Evolutionary conservation across 2,113 vertebrate species (phyloP), one percentile per base, ranked within the genome.

Genomic region (Chroicocephalus ridibundus): DNA sequence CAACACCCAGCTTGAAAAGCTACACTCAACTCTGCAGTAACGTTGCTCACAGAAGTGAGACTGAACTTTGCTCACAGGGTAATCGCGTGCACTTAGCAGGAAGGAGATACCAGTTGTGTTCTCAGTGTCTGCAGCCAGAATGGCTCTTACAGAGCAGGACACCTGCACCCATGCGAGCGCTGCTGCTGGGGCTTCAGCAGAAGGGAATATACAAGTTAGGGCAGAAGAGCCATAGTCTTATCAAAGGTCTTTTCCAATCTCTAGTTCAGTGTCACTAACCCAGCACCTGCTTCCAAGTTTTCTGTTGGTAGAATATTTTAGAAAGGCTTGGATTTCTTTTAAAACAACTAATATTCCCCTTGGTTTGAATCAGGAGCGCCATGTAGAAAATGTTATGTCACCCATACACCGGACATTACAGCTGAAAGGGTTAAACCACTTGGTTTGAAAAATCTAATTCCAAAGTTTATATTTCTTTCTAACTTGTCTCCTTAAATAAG

Each of bases 41-140:
- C 19, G 9, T 11, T 32, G 47, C 25, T 57, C 21, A 36, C 19
- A 21, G 52, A 36, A 49, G 16, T 40, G 51, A 38, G 49, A 29
- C 10, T 36, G 61, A 85, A 18, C 26, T 72, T 51, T 86, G 10
- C 36, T 46, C 44, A 57, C 18, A 26, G 16, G 7, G 10, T 34
- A 64, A 12, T 36, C 0, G 0, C 0, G 0, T 31, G 25, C 14
- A 16, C 57, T 82, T 47, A 31, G 47, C 31, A 17, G 25, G 25
- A 71, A 75, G 62, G 18, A 75, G 44, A 21, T 17, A 24, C 6
- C 22, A 76, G 16, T 69, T 0, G 0, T 42, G n/a, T 8, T 18
- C 34, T 79, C 47, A 36, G 5, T 26, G 18, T 36, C 40, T 68
- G 75, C 36, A 34, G 25, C 18, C 38, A 69, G 32, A 86, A 32